phyloP scores from a whole-genome alignment of 30 jellyfish, hydroid and myxozoan genomes.

The Aurelia aurita complex sp. Pacific region DNA sequence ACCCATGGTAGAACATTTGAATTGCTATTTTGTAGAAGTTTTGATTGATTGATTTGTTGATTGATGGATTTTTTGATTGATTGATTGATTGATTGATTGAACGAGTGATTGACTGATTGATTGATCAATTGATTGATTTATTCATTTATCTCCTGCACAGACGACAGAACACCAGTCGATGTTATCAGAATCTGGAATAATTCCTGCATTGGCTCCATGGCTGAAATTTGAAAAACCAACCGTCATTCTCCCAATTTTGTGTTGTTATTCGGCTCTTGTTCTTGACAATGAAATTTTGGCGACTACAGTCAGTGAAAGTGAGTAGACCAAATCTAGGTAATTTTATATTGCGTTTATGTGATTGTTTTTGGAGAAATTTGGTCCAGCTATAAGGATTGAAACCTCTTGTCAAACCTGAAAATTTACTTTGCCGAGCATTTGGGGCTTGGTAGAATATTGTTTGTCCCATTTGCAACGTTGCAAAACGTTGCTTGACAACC shows the following conservation, averaged over 20 bases:
- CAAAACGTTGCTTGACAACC: too few species aligned
- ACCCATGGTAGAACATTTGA: too few species aligned
- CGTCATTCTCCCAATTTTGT: constrained; percentile 75
- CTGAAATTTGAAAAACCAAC: constrained; percentile 55
- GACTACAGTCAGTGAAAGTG: constrained; percentile 69
- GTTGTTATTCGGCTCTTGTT: constrained; percentile 83
- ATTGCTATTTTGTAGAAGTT: neutral
- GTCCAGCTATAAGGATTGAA: too few species aligned
- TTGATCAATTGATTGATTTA: too few species aligned
- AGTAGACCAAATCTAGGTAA: neutral
- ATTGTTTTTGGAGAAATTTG: too few species aligned
- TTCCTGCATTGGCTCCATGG: constrained; percentile 91
- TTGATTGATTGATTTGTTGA: neutral
- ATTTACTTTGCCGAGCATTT: too few species aligned
- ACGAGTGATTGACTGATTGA: too few species aligned
- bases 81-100: too few species aligned
- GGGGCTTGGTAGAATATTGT: too few species aligned
- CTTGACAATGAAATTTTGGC: constrained; percentile 82
- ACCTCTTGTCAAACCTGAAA: too few species aligned
- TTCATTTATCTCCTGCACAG: constrained; percentile 15
- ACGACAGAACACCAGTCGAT: constrained; percentile 78
- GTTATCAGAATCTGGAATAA: constrained; percentile 85
- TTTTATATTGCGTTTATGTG: too few species aligned
- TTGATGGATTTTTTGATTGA: neutral
- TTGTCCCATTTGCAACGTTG: too few species aligned